Evolutionary conservation across 2,888 invertebrate genomes (phyloP).

Genomic region (Rhagium mordax): DNA sequence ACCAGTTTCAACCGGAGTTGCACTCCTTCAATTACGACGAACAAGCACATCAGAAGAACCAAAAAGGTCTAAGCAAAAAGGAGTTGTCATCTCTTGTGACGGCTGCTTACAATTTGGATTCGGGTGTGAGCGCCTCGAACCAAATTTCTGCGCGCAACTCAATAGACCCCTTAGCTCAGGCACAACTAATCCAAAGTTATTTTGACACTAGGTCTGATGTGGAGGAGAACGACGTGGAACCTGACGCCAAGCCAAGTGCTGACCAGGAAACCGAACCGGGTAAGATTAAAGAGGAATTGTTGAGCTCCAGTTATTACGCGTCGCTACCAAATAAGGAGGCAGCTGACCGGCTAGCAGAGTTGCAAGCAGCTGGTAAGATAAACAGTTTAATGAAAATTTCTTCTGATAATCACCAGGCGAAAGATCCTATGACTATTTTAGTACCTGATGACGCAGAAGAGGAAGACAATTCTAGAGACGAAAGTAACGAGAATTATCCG

Average conservation of each 20-base stretch:
- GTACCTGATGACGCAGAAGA: slow-evolving; percentile 65
- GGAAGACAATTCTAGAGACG: slow-evolving; percentile 46
- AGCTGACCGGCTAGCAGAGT: slow-evolving; percentile 75
- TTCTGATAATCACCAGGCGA: slow-evolving; percentile 65
- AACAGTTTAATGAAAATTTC: slow-evolving; percentile 67
- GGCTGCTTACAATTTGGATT: slow-evolving; percentile 55
- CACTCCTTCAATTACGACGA: slow-evolving; percentile 71
- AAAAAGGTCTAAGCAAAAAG: slow-evolving; percentile 46
- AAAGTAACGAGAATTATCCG: slow-evolving; percentile 38
- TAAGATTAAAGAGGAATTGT: slow-evolving; percentile 62
- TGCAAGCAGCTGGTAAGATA: slow-evolving; percentile 74
- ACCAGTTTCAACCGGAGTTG: slow-evolving; percentile 67
- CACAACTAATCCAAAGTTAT: slow-evolving; percentile 61
- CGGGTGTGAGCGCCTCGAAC: background rate
- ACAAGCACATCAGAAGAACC: slow-evolving; percentile 60
- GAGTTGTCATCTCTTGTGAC: slow-evolving; percentile 55
- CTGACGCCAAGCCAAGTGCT: slow-evolving; percentile 54
- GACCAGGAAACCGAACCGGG: slow-evolving; percentile 34
- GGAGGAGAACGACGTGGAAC: slow-evolving; percentile 56
- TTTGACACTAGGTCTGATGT: slow-evolving; percentile 54
- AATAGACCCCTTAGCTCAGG: slow-evolving; percentile 55
- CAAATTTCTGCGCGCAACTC: slow-evolving; percentile 36
- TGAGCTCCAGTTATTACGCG: slow-evolving; percentile 71
- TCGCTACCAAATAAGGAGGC: slow-evolving; percentile 77
- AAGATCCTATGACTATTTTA: slow-evolving; percentile 73